Evolutionary conservation across 2,113 vertebrate genomes (phyloP), one percentile per base, ranked within the genome.

Genomic region (Eubucco bourcierii): DNA sequence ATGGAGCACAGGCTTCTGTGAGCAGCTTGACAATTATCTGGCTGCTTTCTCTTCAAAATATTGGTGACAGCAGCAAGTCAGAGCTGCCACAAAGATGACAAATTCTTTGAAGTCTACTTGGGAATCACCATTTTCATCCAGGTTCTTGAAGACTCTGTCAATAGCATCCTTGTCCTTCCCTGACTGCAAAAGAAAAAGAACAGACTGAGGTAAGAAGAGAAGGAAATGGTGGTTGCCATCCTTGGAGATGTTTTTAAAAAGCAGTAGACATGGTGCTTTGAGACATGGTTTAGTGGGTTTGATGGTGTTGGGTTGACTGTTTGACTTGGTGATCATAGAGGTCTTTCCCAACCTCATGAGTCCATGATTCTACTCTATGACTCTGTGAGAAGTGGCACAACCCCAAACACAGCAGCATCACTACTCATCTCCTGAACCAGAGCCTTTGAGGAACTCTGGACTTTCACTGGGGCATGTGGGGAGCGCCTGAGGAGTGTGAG

Each of bases 101-200:
- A 98, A 98, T 93, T 98, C 98, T 3, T 24, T 96, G 97, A 98
- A 98, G 95, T 98, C 98, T 41, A 98, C 94, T 87, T 97, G 82
- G 2, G 77, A 79, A 59, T 98, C 97, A 2, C 96, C 90, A 0
- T 98, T 96, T 20, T 95, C 75, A 27, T 98, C 98, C 90, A 98
- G 94, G 47, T 95, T 80, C 75, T 97, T 96, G 82, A 98, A 66
- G 60, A 98, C 56, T 67, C 95, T 93, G 24, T 97, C 96, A 53
- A 97, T 91, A 3, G 92, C 75, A 0, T 34, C 68, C 46, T 64
- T 95, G 84, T 98, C 97, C 75, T 96, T 98, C 29, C 94, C 93
- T 1, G 53, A 91, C 98, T 98, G 85, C 55, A 93, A 87, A 80
- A 90, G 73, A 67, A 13, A 82, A 90, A 67, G 24, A 82, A 33